These are phyloP conservation scores for Andrena dorsata DNA, from an alignment of 2,888 invertebrate genomes.

Conservation along the genomic window DNA sequence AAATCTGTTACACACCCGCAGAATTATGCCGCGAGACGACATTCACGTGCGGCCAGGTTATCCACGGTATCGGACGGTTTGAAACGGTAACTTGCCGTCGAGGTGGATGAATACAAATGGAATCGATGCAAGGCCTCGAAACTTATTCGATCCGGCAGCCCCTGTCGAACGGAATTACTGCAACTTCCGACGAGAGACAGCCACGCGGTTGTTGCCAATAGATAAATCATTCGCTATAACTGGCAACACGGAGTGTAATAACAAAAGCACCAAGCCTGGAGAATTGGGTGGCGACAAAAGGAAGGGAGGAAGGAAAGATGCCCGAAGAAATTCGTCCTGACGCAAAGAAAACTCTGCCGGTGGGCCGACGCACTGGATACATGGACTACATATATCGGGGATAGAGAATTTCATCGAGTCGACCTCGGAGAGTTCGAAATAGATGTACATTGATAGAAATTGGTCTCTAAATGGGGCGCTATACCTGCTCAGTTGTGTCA, in stretches of 20 bases:
- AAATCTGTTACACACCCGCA: slow-evolving; percentile 37
- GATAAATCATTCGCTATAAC: slow-evolving; percentile 76
- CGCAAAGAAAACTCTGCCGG: neutral
- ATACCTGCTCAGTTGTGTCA: neutral
- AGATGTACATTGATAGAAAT: neutral
- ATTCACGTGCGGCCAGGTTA: slow-evolving; percentile 33
- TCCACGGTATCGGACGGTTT: slow-evolving; percentile 18
- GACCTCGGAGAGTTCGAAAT: slow-evolving; percentile 1
- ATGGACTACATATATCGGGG: neutral
- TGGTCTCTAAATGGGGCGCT: neutral
- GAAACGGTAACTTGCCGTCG: slow-evolving; percentile 41
- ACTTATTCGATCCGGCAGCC: slow-evolving; percentile 66
- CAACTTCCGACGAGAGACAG: slow-evolving; percentile 63
- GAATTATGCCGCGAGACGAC: slow-evolving; percentile 58
- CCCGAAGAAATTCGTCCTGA: slow-evolving; percentile 21
- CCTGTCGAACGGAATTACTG: slow-evolving; percentile 74
- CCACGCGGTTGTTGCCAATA: slow-evolving; percentile 50
- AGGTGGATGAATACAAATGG: slow-evolving; percentile 63
- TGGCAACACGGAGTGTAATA: slow-evolving; percentile 56
- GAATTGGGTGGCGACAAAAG: slow-evolving; percentile 40
- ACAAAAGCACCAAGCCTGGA: slow-evolving; percentile 50
- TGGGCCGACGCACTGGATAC: neutral
- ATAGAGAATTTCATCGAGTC: slow-evolving; percentile 14
- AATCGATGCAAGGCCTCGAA: slow-evolving; percentile 53
- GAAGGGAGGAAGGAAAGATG: slow-evolving; percentile 49